Conservation (phyloP, 2,113 vertebrate genomes). For the Otus sunia region DNA sequence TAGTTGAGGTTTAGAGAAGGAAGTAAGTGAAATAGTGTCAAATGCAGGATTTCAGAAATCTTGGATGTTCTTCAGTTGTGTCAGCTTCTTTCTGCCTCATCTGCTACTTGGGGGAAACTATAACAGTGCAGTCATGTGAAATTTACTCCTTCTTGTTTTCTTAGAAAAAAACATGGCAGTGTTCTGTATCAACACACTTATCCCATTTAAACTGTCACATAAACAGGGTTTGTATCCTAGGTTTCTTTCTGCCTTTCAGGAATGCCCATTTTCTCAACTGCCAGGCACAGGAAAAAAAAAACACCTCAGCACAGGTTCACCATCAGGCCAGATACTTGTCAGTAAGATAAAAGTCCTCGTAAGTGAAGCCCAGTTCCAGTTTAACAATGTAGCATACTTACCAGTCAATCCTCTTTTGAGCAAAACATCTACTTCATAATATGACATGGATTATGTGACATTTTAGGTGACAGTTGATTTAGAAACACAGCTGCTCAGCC, state of each 20-base stretch:
- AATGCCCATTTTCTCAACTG: neutral
- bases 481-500: neutral
- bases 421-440: neutral
- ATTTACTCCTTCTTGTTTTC: neutral
- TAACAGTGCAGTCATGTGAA: neutral
- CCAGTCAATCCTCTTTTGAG: neutral
- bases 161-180: neutral
- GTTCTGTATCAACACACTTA: neutral
- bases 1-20: neutral
- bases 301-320: neutral
- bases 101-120: neutral
- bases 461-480: conserved; percentile 19
- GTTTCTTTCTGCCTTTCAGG: neutral
- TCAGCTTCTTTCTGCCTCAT: neutral
- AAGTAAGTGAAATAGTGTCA: neutral
- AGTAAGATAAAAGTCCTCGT: neutral
- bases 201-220: neutral
- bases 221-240: neutral
- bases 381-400: neutral
- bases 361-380: neutral
- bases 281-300: neutral
- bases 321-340: neutral
- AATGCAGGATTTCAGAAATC: neutral
- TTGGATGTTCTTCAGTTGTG: neutral
- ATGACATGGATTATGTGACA: neutral